Base-by-base conservation (phyloP, 2,888 invertebrate genomes). In the Harpagoxenus sublaevis region DNA sequence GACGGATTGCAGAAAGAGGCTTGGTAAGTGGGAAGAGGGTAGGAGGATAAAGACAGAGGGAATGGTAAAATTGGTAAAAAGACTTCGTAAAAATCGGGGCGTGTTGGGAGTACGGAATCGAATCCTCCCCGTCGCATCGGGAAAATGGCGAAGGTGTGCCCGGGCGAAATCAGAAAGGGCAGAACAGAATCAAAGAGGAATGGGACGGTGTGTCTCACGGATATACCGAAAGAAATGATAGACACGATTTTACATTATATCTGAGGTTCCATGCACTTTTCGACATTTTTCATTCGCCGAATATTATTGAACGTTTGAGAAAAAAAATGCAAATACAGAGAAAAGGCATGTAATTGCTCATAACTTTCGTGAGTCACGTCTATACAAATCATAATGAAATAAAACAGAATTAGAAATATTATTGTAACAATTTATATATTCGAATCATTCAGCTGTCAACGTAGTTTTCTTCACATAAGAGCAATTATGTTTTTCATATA, bases 81-180 rank as follows among this genome's bases (percentile, higher is more conserved):
- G 92, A 92, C 92, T 91, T 91, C 90, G 93, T 91, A 91, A 92
- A 92, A 90, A 93, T 91, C 92, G 88, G 87, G 88, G 89, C 89
- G 87, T 87, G 89, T 90, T 89, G 89, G 89, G 89, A 91, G 89
- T 90, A 74, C 81, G 88, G 91, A 92, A 94, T 94, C 92, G 92
- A 93, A 93, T 94, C 90, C 89, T 87, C 85, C 82, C 84, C 79
- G 42, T 86, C 85, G 86, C 79, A 86, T 48, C 75, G 62, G 63
- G 63, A 87, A 84, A 84, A 89, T 66, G 84, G 83, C 63, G 81
- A 66, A 55, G 55, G 15, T 68, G 8, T 78, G 15, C 53, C 63
- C 31, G 66, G 86, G 84, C 73, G 71, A 87, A 85, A 85, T 87
- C 85, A 88, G 73, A 87, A 51, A 77, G 85, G 87, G 66, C 73